Evolutionary conservation across 2,797 vertebrate genomes (phyloP).

Genomic region (Lacerta bilineata): DNA sequence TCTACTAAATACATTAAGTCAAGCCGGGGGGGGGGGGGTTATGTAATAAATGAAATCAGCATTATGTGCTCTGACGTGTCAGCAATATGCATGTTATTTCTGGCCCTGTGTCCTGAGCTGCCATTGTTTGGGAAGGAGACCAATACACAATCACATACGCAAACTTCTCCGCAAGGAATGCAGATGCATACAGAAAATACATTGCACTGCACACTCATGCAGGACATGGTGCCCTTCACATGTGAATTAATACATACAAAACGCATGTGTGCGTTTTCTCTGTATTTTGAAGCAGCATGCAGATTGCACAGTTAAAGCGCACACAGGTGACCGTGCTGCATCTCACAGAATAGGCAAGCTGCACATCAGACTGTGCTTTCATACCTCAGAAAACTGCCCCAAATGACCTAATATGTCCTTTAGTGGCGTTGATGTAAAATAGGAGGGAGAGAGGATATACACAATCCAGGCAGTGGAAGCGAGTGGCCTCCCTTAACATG

Average conservation of each 20-base stretch:
- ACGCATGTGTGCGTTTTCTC: background rate
- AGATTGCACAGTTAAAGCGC: background rate
- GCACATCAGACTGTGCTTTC: too few species aligned
- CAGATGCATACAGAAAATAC: background rate
- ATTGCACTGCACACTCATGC: background rate
- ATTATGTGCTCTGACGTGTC: background rate
- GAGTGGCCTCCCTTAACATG: too few species aligned
- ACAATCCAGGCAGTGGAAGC: background rate
- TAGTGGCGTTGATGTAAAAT: background rate
- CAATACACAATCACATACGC: background rate
- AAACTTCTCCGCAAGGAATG: background rate
- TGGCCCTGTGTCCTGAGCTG: background rate
- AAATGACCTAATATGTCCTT: background rate
- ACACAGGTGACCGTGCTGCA: background rate
- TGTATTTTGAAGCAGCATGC: background rate
- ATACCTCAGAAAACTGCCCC: background rate
- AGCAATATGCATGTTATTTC: background rate
- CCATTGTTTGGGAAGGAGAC: too few species aligned
- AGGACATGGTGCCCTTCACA: background rate
- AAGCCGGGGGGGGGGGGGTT: background rate
- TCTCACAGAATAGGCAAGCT: background rate
- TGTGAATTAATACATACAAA: background rate
- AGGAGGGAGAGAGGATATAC: background rate
- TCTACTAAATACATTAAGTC: slow-evolving; percentile 3
- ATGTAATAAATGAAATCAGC: background rate